Base-by-base conservation (phyloP, 1,140 invertebrate genomes). In the Apis florea region DNA sequence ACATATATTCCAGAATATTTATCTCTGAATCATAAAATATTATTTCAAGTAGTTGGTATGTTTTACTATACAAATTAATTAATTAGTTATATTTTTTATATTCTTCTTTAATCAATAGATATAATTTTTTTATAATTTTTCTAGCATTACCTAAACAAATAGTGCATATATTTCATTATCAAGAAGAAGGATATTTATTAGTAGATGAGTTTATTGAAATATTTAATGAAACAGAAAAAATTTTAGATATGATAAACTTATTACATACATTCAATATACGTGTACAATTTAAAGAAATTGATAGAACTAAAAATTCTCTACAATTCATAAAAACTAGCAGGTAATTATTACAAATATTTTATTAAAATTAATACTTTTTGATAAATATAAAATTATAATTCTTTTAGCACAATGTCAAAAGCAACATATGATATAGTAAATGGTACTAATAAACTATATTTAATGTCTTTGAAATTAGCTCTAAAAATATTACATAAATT, bases 181-280 rank as follows among this genome's bases (percentile, higher is more conserved):
- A 87, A 51, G 73, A 74, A 1, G 61, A 88, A 40, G 91, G 90
- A 15, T 92, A 90, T 90, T 24, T 91, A 19, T 75, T 68, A 24
- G 54, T 67, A 8, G 26, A 79, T 5, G 90, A 92, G 79, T 87
- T 92, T 49, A 49, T 90, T 19, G 17, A 86, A 47, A 54, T 31
- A 0, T 91, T 91, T 63, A 90, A 88, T 8, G 78, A 83, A 56
- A 73, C 84, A 21, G 58, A 72, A 21, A 64, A 49, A 15, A 6
- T 66, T 67, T 47, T 61, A 21, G 17, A 73, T 12, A 56, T 89
- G 63, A 31, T 88, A 0, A 61, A 85, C 10, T 12, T 82, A 2
- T 19, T 90, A 19, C 1, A 83, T 9, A 15, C 63, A 19, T 15
- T 72, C 0, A 76, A 72, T 63, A 31, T 85, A 47, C 11, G 54